These are phyloP conservation scores for Meiosimyza decipiens DNA, from an alignment of 2,888 invertebrate genomes.

Conservation along the genomic window DNA sequence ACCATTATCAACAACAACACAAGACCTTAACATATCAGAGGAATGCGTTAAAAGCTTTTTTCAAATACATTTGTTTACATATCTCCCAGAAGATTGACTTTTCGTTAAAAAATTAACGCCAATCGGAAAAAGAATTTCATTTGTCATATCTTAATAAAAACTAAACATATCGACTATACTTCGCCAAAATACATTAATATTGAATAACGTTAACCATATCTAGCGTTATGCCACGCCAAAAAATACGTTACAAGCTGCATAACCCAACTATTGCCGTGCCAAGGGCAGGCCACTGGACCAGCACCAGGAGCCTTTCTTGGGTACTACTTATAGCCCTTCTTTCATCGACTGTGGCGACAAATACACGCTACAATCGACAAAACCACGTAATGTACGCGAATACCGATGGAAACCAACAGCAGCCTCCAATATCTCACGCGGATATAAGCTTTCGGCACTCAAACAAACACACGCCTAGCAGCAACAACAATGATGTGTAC, in stretches of 20 bases:
- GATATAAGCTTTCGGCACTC: conserved; percentile 22
- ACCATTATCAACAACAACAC: not conserved
- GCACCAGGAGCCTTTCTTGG: conserved; percentile 18
- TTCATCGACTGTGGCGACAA: conserved; percentile 38
- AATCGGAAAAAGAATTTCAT: no score
- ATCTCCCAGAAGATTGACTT: no score
- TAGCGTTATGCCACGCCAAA: conserved; percentile 44
- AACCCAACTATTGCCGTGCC: conserved; percentile 15
- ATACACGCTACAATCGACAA: conserved; percentile 50
- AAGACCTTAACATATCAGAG: not conserved
- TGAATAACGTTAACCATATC: no score
- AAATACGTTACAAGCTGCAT: conserved; percentile 44
- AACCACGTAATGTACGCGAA: conserved; percentile 51
- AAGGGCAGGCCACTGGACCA: conserved; percentile 10
- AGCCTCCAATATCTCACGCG: conserved; percentile 28
- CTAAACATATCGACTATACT: no score
- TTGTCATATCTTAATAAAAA: no score
- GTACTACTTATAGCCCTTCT: conserved; percentile 39
- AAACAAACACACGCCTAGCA: conserved; percentile 32
- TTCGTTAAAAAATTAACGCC: no score
- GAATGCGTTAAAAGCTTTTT: not conserved
- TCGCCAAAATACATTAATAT: no score
- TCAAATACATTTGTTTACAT: no score
- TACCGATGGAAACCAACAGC: conserved; percentile 27
- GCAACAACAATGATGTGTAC: conserved; percentile 55